Base-by-base conservation (phyloP, 2,888 invertebrate species). In the Eupithecia subfuscata region DNA sequence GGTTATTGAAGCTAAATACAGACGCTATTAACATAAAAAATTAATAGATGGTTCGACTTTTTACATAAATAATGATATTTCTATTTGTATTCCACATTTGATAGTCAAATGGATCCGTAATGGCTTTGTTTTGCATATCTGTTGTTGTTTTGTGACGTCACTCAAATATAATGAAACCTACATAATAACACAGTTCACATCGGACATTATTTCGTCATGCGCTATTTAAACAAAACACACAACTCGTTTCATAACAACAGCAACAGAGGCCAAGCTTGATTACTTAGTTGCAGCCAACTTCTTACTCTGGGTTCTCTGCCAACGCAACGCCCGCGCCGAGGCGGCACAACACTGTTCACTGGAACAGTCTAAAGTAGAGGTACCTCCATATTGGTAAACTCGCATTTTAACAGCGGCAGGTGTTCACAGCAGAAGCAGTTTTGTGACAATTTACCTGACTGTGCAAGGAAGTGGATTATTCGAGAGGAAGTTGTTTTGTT, bases 111-210 rank as follows among this genome's bases (percentile, higher is more conserved):
- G 22, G 52, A 56, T 9, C 34, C 65, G 65, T 16, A 37, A 65
- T 37, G 34, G n/a, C 37, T 56, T 34, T 67, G 43, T 67, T 67
- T 52, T 22, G 34, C 34, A 69, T 69, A 69, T 18, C 9, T 30
- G 48, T 30, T 69, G 18, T 22, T 22, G 22, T 56, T 52, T n/a
- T 37, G 67, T 67, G 67, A n/a, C 65, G 40, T 67, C 34, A 37
- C 37, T 40, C 0, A 67, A 4, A 40, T 67, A 67, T 1, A 48
- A n/a, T 43, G 43, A 43, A 43, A 43, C 43, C 48, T n/a, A 9
- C 18, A 48, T 48, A 48, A 3, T 37, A 30, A 30, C 30, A 9
- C 2, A 45, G 16, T 7, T 48, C 2, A 18, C n/a, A 40, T 40
- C 37, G 18, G 37, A 65, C 3, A 37, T 37, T 40, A 34, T 65